Evolutionary conservation across 2,113 vertebrate species (phyloP).

Genomic region (Fukomys damarensis): DNA sequence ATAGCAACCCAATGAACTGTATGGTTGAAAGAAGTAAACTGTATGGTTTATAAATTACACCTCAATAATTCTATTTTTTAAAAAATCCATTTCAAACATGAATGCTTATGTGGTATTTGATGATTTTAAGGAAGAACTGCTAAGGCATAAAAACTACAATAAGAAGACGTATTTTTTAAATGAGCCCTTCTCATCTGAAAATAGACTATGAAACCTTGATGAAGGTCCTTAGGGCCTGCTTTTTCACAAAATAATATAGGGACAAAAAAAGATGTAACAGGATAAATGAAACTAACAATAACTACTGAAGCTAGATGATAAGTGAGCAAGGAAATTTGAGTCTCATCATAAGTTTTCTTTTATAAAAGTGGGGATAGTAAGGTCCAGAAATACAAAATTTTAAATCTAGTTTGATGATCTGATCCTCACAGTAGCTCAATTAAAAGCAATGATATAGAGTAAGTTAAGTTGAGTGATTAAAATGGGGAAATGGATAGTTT

Average conservation of each 20-base stretch:
- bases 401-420: neutral
- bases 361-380: neutral
- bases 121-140: neutral
- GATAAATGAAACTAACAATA: neutral
- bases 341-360: neutral
- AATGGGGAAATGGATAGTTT: neutral
- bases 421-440: neutral
- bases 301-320: neutral
- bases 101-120: neutral
- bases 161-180: neutral
- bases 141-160: neutral
- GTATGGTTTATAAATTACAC: neutral
- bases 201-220: neutral
- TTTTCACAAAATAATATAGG: neutral
- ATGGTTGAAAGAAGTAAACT: neutral
- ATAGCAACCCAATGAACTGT: neutral
- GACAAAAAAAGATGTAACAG: neutral
- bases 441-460: neutral
- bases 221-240: neutral
- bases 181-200: neutral
- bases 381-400: neutral
- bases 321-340: neutral
- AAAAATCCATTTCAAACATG: neutral
- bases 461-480: conserved; percentile 47
- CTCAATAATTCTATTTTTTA: neutral